These are phyloP conservation scores for Prietella phreatophila DNA, from an alignment of 2,113 vertebrate species.

Conservation along the genomic window DNA sequence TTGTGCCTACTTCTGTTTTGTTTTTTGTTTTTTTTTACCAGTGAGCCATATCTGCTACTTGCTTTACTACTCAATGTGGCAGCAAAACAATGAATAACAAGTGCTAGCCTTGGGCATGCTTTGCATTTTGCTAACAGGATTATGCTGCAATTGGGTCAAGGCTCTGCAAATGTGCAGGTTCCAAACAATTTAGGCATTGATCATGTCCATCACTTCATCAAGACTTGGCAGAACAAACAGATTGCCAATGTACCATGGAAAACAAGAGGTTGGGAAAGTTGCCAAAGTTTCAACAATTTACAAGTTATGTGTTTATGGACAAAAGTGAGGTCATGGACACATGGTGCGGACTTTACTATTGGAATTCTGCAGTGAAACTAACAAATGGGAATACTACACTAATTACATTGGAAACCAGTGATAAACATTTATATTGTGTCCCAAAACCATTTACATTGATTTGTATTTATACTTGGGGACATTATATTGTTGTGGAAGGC, in stretches of 20 bases:
- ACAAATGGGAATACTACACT: neutral
- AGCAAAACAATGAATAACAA: neutral
- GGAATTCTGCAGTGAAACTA: neutral
- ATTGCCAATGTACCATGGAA: neutral
- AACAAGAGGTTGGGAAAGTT: neutral
- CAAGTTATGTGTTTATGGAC: constrained; percentile 14
- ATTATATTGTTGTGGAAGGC: neutral
- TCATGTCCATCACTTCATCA: neutral
- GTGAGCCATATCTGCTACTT: neutral
- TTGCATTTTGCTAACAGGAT: constrained; percentile 2
- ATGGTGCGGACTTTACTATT: neutral
- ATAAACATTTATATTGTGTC: neutral
- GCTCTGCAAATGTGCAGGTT: neutral
- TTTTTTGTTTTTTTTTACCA: neutral
- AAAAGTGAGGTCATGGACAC: neutral
- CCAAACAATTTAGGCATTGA: neutral
- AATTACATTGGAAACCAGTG: neutral
- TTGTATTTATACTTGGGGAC: neutral
- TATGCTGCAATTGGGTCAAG: neutral
- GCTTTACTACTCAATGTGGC: neutral
- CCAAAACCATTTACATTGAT: neutral
- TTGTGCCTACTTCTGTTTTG: neutral
- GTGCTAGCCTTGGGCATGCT: neutral
- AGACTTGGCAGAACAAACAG: neutral
- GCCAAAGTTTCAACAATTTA: neutral